Evolutionary conservation across 2,888 invertebrate species (phyloP).

Genomic region (Hedya salicella): DNA sequence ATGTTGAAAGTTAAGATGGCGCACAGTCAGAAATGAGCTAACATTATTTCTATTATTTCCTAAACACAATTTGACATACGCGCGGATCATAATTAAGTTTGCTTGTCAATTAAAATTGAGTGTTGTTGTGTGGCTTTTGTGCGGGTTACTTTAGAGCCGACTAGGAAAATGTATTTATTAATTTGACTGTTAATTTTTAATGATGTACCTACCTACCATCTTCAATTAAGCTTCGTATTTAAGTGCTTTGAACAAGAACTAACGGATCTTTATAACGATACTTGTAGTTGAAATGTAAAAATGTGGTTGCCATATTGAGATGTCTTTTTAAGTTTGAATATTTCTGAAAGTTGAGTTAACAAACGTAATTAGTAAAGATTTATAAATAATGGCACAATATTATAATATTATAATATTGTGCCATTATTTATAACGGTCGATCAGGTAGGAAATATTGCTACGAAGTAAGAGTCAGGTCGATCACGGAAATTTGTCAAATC

Average conservation of each 20-base stretch:
- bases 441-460: too few relatives aligned
- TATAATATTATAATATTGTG: too few relatives aligned
- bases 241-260: not conserved
- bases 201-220: slow-evolving; percentile 15
- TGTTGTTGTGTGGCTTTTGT: slow-evolving; percentile 34
- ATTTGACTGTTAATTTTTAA: slow-evolving; percentile 27
- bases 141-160: slow-evolving; percentile 19
- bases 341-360: too few relatives aligned
- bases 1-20: not conserved
- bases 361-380: too few relatives aligned
- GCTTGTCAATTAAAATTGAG: slow-evolving; percentile 43
- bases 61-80: slow-evolving; percentile 25
- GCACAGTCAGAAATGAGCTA: not conserved
- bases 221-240: not conserved
- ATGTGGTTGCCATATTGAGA: not conserved
- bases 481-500: too few relatives aligned
- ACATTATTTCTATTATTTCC: slow-evolving; percentile 26
- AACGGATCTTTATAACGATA: slow-evolving; percentile 1
- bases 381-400: too few relatives aligned
- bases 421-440: too few relatives aligned
- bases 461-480: too few relatives aligned
- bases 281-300: not conserved
- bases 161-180: slow-evolving; percentile 23
- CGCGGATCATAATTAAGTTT: slow-evolving; percentile 35
- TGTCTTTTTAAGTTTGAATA: not conserved